A percentile compares a stretch with the other conserved stretches of the same genome.
phyloP scores from a whole-genome alignment of 1,140 invertebrate species.

The Diachasmimorpha longicaudata region DNA sequence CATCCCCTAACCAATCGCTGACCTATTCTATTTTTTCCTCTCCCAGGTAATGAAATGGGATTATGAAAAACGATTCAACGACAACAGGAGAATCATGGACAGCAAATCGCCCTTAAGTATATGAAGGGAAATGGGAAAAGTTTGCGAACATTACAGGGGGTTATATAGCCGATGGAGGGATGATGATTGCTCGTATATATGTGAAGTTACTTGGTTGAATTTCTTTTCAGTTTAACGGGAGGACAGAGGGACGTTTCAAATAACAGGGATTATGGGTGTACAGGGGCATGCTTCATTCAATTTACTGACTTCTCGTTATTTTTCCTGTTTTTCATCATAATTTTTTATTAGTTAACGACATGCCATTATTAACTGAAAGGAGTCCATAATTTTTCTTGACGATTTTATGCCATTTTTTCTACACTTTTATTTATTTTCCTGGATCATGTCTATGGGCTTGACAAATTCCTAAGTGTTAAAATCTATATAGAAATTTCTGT shows the following conservation, averaged over 20 bases:
- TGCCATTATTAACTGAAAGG: neutral
- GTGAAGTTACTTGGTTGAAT: constrained; percentile 20
- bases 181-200: constrained; percentile 20
- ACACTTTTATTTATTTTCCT: neutral
- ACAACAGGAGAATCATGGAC: neutral
- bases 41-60: neutral
- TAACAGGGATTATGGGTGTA: neutral
- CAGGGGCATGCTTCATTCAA: neutral
- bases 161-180: neutral
- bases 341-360: neutral
- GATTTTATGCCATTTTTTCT: neutral
- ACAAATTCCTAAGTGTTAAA: too few species aligned
- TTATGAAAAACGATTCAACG: neutral
- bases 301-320: constrained; percentile 1
- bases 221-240: neutral
- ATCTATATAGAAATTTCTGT: too few species aligned
- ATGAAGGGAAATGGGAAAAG: neutral
- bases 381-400: neutral
- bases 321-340: neutral
- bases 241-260: neutral
- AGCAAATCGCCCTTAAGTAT: neutral
- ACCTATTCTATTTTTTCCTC: neutral
- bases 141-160: neutral
- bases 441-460: too few species aligned
- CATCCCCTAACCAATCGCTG: neutral